phyloP scores from a whole-genome alignment of 2,797 vertebrate genomes.

The Chaetodon trifasciatus region DNA sequence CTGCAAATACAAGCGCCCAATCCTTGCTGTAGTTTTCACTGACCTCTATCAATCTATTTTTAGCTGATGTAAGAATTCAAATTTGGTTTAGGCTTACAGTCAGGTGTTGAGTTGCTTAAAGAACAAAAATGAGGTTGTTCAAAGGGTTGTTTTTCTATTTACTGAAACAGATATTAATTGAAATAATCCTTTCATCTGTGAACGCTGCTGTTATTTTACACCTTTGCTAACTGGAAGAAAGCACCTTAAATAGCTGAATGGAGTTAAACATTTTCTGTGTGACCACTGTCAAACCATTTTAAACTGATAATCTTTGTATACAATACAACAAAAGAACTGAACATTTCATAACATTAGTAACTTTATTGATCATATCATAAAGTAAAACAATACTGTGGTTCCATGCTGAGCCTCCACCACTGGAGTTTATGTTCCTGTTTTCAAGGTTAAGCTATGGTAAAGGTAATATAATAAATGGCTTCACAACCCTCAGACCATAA shows the following conservation, averaged over 20 bases:
- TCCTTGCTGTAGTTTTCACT: slow-evolving; percentile 20
- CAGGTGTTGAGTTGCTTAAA: neutral
- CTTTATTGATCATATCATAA: neutral
- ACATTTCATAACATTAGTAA: neutral
- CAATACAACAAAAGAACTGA: neutral
- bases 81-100: slow-evolving; percentile 1
- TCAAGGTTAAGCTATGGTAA: slow-evolving; percentile 21
- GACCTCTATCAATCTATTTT: slow-evolving; percentile 36
- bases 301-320: neutral
- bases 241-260: no score
- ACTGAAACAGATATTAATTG: neutral
- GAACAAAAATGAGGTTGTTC: neutral
- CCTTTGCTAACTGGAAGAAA: neutral
- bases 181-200: neutral
- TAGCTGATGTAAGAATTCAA: neutral
- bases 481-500: slow-evolving; percentile 19
- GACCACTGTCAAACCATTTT: neutral
- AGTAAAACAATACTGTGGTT: neutral
- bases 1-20: slow-evolving; percentile 7
- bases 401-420: neutral
- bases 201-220: neutral
- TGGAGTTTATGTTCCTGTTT: neutral
- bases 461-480: slow-evolving; percentile 28
- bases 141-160: neutral
- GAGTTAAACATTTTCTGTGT: neutral